phyloP scores from a whole-genome alignment of 2,888 invertebrate genomes.

The Rambutsinella grinnellia region DNA sequence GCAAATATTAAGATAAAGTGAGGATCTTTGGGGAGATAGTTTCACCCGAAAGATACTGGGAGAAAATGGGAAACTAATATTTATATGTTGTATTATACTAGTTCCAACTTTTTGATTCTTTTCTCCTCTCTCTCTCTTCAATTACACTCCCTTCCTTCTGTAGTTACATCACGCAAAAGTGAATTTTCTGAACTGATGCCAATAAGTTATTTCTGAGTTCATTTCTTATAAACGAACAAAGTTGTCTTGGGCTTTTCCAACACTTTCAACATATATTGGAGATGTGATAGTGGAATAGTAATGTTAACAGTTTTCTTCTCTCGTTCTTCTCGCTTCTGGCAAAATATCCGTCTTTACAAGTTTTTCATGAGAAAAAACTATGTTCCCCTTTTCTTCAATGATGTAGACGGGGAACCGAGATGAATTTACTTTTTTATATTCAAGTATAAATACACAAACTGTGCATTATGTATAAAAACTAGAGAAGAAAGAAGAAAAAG shows the following conservation, averaged over 20 bases:
- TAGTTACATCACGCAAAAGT: conserved; percentile 48
- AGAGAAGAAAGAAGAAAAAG: neutral
- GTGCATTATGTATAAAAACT: neutral
- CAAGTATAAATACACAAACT: neutral
- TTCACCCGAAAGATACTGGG: neutral
- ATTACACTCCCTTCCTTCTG: conserved; percentile 34
- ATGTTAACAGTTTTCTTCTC: too few species aligned
- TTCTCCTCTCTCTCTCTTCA: conserved; percentile 17
- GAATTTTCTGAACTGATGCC: conserved; percentile 51
- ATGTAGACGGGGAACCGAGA: neutral
- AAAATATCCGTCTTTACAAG: neutral
- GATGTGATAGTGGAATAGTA: too few species aligned
- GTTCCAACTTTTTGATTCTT: neutral
- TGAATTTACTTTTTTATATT: neutral
- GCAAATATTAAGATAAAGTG: neutral
- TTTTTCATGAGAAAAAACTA: too few species aligned
- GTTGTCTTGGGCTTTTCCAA: too few species aligned
- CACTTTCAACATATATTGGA: too few species aligned
- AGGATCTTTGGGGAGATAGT: too few species aligned
- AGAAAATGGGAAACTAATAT: conserved; percentile 6
- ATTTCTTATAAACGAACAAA: neutral
- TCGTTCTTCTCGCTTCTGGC: neutral
- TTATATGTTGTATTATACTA: neutral
- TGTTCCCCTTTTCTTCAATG: neutral
- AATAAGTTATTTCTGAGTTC: conserved; percentile 37